Evolutionary conservation across 2,113 vertebrate genomes (phyloP).

Genomic region (Corapipo altera): DNA sequence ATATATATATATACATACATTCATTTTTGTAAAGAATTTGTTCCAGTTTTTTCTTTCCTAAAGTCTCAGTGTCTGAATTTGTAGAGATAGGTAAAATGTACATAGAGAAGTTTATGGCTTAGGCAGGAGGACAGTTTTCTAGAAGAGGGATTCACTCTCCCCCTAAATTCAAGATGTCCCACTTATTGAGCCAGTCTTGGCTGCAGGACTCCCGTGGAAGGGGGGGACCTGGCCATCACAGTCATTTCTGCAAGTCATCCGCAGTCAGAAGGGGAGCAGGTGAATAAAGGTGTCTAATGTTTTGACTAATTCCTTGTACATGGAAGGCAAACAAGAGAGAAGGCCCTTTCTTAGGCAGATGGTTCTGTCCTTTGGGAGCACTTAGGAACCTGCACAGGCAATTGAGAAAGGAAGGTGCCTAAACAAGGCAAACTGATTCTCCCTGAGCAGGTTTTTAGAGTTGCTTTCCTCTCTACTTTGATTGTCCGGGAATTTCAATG

Average conservation of each 20-base stretch:
- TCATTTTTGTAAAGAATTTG: background rate
- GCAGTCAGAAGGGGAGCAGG: background rate
- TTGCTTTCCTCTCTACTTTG: background rate
- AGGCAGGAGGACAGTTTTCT: background rate
- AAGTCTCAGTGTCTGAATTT: background rate
- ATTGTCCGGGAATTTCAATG: background rate
- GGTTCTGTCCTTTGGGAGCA: background rate
- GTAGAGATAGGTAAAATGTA: background rate
- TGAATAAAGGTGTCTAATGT: background rate
- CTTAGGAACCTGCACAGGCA: background rate
- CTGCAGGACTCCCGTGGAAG: background rate
- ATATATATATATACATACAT: too few species aligned
- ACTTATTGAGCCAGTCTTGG: background rate
- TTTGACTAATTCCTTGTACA: background rate
- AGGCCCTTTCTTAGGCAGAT: background rate
- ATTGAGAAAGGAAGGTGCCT: constrained; percentile 20
- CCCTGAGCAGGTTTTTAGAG: background rate
- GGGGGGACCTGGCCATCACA: background rate
- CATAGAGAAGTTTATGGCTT: background rate
- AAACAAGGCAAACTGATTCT: background rate
- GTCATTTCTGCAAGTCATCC: background rate
- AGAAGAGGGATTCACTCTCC: background rate
- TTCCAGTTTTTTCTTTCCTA: background rate
- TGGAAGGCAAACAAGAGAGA: background rate
- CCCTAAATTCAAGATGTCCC: background rate